Base-by-base conservation (phyloP, 2,113 vertebrate species). In the Abramis brama region DNA sequence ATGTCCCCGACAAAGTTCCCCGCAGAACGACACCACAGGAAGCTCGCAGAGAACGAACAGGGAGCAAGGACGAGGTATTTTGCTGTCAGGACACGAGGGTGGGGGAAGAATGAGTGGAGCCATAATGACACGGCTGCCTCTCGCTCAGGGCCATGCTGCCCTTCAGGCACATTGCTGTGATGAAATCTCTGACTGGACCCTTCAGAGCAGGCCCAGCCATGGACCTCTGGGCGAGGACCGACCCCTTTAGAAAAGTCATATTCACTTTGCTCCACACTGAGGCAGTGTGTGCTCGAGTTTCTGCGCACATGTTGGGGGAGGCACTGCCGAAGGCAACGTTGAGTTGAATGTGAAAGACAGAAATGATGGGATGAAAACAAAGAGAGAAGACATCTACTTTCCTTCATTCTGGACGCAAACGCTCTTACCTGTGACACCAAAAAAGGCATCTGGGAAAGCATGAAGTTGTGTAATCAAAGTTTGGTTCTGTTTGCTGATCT, bases 221-320 rank as follows among this genome's bases (percentile, higher is more conserved):
- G 94, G 95, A 95, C 96, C 97, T 95, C 91, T 87, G 96, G 97
- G 97, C 97, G 97, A 97, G 96, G 97, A 96, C 96, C 98, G 98
- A 99, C 98, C 98, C 97, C 97, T 95, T 98, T 97, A 94, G 95
- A 98, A 97, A 97, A 99, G 98, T 98, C 97, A 99, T 97, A 98
- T 98, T 99, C 97, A 97, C 96, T 99, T 96, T 97, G 96, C 97
- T 98, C 96, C 96, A 94, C 90, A 94, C 84, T 43, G 83, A 85
- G 66, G 80, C 55, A 57, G 68, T 79, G 47, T 6, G 33, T 36
- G 76, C 12, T 27, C 50, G 64, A 62, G 78, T 57, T 62, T 47
- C 60, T n/a, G 43, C 8, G 92, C 94, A 92, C 91, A n/a, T 1
- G 52, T 19, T 30, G 36, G 77, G 66, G 57, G 75, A 57, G 59